Base-by-base conservation (phyloP, 2,797 vertebrate species). In the Neostethus bicornis region DNA sequence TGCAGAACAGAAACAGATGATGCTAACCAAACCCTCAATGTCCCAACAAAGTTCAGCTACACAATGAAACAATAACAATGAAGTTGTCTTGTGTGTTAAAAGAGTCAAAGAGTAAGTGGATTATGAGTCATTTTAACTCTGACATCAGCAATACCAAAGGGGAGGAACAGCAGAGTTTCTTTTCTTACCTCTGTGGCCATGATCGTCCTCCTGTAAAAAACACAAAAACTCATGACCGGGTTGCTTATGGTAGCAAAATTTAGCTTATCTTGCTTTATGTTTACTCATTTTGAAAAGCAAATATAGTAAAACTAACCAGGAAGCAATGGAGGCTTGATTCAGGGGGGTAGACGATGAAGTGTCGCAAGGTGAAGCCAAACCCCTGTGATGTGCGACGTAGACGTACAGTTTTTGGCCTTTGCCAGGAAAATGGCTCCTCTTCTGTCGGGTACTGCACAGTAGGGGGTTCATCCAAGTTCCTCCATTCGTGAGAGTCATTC, bases 311-410 rank as follows among this genome's bases (percentile, higher is more conserved):
- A 62, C 85, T 90, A 89, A 97, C 97, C 93, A 90, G 95, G 74
- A 93, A 92, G 83, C 87, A 90, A 7, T 97, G 95, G 78, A 94
- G 80, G 19, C 94, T 94, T 4, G 96, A 98, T 84, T 99, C 96
- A 0, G 96, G 97, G 7, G 97, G 97, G 74, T 99, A 99, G 55
- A 99, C 97, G 48, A 99, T 98, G 90, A 99, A 99, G 89, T 99
- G 97, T 28, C 97, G 93, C 82, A 99, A 90, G 21, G 97, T 99
- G 79, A 99, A 99, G 65, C 97, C 97, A 28, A 98, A 99, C 14
- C 97, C 97, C 67, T 94, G 92, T 51, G 95, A 90, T 29, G 95
- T 95, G 77, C 97, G 95, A 51, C 87, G 90, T 47, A 99, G 85
- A 51, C 72, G 65, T 0, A 99, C 90, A 0, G 92, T 94, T 90